Evolutionary conservation across 2,797 vertebrate genomes (phyloP).

Genomic region (Delichon dasypus): DNA sequence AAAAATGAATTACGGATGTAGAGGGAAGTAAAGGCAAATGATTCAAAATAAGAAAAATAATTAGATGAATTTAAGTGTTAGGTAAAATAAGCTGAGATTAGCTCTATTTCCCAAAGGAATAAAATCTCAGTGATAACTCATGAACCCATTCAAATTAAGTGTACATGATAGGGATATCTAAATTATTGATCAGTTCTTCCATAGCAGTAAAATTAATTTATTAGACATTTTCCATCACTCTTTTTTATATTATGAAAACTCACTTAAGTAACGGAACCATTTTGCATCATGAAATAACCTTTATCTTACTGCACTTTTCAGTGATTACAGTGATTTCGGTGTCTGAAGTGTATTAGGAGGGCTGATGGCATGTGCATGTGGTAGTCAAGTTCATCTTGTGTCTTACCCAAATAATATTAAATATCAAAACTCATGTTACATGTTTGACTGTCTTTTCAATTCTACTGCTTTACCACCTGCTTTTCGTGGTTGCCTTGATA

Average conservation of each 20-base stretch:
- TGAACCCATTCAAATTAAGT: background rate
- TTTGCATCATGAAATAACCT: background rate
- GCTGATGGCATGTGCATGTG: background rate
- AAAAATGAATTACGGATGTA: background rate
- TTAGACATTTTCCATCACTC: background rate
- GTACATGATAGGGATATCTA: background rate
- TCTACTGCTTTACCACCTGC: background rate
- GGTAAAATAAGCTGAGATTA: background rate
- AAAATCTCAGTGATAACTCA: background rate
- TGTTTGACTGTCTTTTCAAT: background rate
- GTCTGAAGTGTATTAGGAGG: background rate
- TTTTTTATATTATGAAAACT: background rate
- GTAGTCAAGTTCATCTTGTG: background rate
- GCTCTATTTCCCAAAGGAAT: background rate
- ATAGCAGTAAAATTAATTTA: background rate
- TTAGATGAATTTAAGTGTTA: background rate
- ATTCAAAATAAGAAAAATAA: background rate
- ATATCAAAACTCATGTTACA: background rate
- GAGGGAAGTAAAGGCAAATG: fast-evolving
- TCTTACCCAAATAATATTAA: background rate
- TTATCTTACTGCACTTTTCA: background rate
- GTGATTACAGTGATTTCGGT: background rate
- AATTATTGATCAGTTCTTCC: background rate
- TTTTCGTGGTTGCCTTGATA: background rate
- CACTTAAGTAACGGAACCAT: background rate